Base-by-base conservation (phyloP, 2,888 invertebrate species). In the Sminthurides aquaticus region DNA sequence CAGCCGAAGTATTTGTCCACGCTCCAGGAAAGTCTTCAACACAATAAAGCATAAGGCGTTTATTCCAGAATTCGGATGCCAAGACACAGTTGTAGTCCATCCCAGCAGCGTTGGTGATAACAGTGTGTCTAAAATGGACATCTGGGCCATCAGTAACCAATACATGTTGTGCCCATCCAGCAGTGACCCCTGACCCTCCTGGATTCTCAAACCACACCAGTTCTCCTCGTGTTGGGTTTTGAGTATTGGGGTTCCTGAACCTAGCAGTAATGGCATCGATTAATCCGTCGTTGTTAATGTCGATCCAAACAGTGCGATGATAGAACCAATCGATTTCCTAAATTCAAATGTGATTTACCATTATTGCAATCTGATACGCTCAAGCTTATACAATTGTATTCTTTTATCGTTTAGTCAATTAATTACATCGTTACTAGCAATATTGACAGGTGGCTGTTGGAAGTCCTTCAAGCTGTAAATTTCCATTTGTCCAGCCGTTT, bases 261-360 rank as follows among this genome's bases (percentile, higher is more conserved):
- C 71, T 60, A 3, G 68, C 68, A 3, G 76, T 74, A 20, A 76
- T 57, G 20, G 74, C 76, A 57, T 76, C 76, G 24, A 74, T 58
- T 49, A 73, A 70, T 1, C 76, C 76, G 61, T 76, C 76, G 18
- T 56, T 54, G 59, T 76, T 75, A 69, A 76, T 73, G 60, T 76
- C 76, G 60, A 71, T 72, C 75, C 75, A 76, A 8, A 74, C 27
- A 3, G 73, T 70, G 1, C 75, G 71, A 64, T 76, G 76, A 59
- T 76, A 76, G 49, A 75, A 75, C 71, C 71, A 76, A 55, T 73
- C 71, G n/a, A 65, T 43, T 24, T 15, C 20, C 63, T 62, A 25
- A 2, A 56, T 25, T 2, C 28, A 48, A 43, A 5, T 18, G 24
- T 18, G 34, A 59, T 34, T 59, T 59, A 5, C 15, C 15, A 18